Base-by-base conservation (phyloP, 2,888 invertebrate species). In the Bunonema sp. region DNA sequence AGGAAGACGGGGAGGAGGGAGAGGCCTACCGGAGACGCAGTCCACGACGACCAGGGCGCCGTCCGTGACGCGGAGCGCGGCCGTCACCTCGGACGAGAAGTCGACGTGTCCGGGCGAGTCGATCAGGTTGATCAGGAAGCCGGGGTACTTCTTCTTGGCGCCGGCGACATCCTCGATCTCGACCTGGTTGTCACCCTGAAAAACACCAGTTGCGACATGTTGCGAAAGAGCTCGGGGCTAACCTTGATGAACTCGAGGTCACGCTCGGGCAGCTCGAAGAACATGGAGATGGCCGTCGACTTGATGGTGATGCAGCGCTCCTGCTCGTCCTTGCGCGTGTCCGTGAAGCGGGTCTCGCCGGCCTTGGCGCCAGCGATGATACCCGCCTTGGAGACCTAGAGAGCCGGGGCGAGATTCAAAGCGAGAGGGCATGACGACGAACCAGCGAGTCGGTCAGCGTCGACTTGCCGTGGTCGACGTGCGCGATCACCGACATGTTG, bases 401-500 rank as follows among this genome's bases (percentile, higher is more conserved):
- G n/a, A n/a, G n/a, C n/a, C n/a, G n/a, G n/a, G n/a, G n/a, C n/a
- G n/a, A n/a, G n/a, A n/a, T n/a, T n/a, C n/a, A n/a, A n/a, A n/a
- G n/a, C n/a, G n/a, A n/a, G n/a, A n/a, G n/a, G n/a, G n/a, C n/a
- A n/a, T n/a, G n/a, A n/a, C n/a, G n/a, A n/a, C n/a, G n/a, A n/a
- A n/a, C 93, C 70, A 99, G 79, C 53, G 97, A 97, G 77, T 99
- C 97, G 45, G 97, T 99, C 71, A 99, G 75, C 44, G 97, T 99
- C 58, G 97, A 65, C 44, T 64, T 64, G 71, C 97, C 97, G 75
- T 99, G 97, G 78, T 99, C 97, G 60, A 99, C 97, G 77, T 99
- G 97, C 68, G 97, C 97, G 73, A 99, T 99, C 76, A 99, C 97
- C 71, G 93, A 97, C 93, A 99, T 99, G 78, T 99, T 99, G 73